Evolutionary conservation across 1,140 invertebrate genomes (phyloP).

Genomic region (Drosophila dunni): DNA sequence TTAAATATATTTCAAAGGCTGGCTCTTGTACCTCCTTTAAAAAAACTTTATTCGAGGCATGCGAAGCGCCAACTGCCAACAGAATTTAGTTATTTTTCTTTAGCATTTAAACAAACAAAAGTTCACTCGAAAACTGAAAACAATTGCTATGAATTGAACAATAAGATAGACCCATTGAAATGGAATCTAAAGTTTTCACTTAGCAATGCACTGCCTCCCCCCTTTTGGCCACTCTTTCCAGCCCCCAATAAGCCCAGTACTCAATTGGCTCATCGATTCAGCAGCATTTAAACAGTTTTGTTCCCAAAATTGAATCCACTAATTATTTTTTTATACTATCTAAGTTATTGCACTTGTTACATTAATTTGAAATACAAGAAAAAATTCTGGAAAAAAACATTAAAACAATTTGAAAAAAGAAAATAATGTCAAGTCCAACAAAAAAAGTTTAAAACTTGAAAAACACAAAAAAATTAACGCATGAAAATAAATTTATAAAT

Average conservation of each 20-base stretch:
- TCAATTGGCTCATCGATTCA: conserved; percentile 31
- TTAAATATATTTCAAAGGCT: conserved; percentile 51
- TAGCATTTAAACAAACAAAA: conserved; percentile 67
- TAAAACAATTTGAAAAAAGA: conserved; percentile 47
- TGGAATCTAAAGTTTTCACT: conserved; percentile 1
- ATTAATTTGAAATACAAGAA: conserved; percentile 63
- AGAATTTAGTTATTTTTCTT: conserved; percentile 68
- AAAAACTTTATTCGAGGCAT: conserved; percentile 60
- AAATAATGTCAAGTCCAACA: conserved; percentile 60
- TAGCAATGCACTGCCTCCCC: conserved; percentile 52
- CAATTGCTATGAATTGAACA: conserved; percentile 32
- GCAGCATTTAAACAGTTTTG: conserved; percentile 67
- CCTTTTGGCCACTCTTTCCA: conserved; percentile 14
- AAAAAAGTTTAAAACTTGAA: conserved; percentile 77
- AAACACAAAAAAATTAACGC: conserved; percentile 40
- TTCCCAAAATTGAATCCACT: conserved; percentile 42
- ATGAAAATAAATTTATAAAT: conserved; percentile 42
- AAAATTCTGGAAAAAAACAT: conserved; percentile 53
- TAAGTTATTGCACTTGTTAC: conserved; percentile 75
- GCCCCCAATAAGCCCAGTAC: conserved; percentile 12
- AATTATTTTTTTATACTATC: conserved; percentile 30
- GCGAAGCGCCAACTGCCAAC: conserved; percentile 64
- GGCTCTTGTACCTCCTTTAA: conserved; percentile 48
- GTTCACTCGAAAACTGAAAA: conserved; percentile 25
- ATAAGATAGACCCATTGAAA: conserved; percentile 5